phyloP scores from a whole-genome alignment of 2,888 invertebrate genomes.

The Erynnis tages region DNA sequence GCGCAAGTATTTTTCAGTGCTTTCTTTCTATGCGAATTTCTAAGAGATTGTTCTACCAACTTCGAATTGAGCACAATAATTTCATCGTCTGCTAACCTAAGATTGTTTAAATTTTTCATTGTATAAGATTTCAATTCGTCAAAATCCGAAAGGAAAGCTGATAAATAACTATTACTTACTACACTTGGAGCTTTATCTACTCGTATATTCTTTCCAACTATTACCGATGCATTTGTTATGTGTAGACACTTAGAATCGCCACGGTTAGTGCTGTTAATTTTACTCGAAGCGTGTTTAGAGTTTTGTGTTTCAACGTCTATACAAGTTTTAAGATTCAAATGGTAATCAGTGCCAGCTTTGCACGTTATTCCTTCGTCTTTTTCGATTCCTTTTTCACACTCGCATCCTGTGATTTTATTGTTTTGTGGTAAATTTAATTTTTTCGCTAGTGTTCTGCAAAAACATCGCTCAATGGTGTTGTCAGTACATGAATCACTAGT shows the following conservation, averaged over 20 bases:
- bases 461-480: constrained; percentile 37
- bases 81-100: constrained; percentile 45
- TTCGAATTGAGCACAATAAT: constrained; percentile 36
- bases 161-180: background rate
- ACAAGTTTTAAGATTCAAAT: constrained; percentile 37
- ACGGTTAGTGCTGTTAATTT: constrained; percentile 24
- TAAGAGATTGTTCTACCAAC: background rate
- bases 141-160: constrained; percentile 13
- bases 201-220: constrained; percentile 20
- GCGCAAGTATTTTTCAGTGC: background rate
- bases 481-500: constrained; percentile 31
- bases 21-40: constrained; percentile 12
- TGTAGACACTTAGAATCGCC: constrained; percentile 38
- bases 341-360: constrained; percentile 43
- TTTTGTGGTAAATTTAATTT: constrained; percentile 41
- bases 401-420: constrained; percentile 38
- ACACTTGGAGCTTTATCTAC: background rate
- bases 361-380: constrained; percentile 48
- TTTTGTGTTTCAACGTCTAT: constrained; percentile 52
- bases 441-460: constrained; percentile 51
- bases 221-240: constrained; percentile 34
- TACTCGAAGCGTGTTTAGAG: constrained; percentile 36
- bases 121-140: constrained; percentile 31
- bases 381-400: constrained; percentile 38
- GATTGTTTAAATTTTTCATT: constrained; percentile 38